Evolutionary conservation across 2,888 invertebrate species (phyloP), one percentile per base, ranked within the genome.

Genomic region (Tetragonula carbonaria): DNA sequence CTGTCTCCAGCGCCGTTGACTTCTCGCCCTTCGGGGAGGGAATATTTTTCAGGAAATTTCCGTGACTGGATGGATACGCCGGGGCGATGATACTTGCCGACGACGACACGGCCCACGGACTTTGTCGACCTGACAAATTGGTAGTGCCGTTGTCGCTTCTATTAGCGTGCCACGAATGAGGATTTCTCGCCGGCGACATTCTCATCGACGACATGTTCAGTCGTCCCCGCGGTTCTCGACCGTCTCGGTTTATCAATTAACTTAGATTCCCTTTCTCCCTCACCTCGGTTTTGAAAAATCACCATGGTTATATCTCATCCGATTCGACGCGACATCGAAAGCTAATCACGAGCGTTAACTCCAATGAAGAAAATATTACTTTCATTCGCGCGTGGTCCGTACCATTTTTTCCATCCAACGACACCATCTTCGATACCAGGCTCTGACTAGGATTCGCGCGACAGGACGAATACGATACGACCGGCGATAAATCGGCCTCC

Each of bases 1-100:
- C 77, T 72, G 78, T 78, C 85, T 82, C 86, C 78, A 45, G 50
- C 70, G 55, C 83, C 78, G 77, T 84, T 78, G 85, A 71, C 70
- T 68, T 71, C 74, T 77, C 82, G 67, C 82, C 79, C 78, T 80
- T 79, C 86, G 80, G 81, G 83, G 78, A 77, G 82, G 85, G 74
- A 85, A 87, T 66, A 84, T 89, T 89, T 88, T 89, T 89, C 89
- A 83, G 88, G 79, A 87, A 87, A 87, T 87, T 89, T 86, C 81
- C 85, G 70, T 78, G 80, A 68, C 62, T 78, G 81, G 83, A 81
- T 85, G 74, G 78, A 84, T 80, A 83, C 78, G 70, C 75, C 75
- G 21, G 23, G 74, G 51, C 62, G 68, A 78, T 78, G 84, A 84
- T 84, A 84, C 78, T 78, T 72, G 72, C 67, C 73, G 28, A 57